Base-by-base conservation (phyloP, 92 coral and sea anemone species). In the Porites lobata region DNA sequence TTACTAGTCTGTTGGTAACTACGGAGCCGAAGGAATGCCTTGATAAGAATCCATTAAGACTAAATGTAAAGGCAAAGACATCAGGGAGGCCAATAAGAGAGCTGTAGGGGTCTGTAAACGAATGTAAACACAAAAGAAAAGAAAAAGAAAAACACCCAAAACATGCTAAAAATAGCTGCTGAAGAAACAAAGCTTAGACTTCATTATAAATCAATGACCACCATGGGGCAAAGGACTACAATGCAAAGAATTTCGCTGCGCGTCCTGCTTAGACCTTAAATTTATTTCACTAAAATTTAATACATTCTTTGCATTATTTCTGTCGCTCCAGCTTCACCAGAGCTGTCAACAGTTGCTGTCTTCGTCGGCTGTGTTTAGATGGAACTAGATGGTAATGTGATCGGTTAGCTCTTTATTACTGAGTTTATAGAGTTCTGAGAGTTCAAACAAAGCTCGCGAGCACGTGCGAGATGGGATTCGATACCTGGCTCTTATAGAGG, bases 341-440 rank as follows among this genome's bases (percentile, higher is more conserved):
- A 4, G 47, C 47, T 38, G 47, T 38, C 47, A 38, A 38, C 47
- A 0, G 47, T 38, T 38, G 47, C 47, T 38, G 47, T 38, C 47
- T 4, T 38, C 47, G 6, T 38, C 47, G 47, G 47, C 47, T 38
- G 47, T 38, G 47, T 38, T 38, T 38, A 38, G 47, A 38, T 38
- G 7, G 65, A 24, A 32, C 20, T 57, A 54, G 20, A 69, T 56
- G 86, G 86, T 82, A 82, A 69, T 65, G 7, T 38, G 47, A 38
- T 38, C 47, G 47, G 47, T 38, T 38, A 38, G 47, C 47, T 38
- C 47, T 38, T 4, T 38, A 38, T 38, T 38, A 38, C 6, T 0
- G 47, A 38, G 47, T 38, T 38, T 38, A 38, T 38, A 38, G 47
- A 38, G 47, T 38, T 38, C 47, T 38, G 6, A 38, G 47, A 38